Percentiles rank a stretch among this genome's conserved stretches.
Conservation (phyloP, 64 coral and sea anemone species). For the Montipora capricornis region DNA sequence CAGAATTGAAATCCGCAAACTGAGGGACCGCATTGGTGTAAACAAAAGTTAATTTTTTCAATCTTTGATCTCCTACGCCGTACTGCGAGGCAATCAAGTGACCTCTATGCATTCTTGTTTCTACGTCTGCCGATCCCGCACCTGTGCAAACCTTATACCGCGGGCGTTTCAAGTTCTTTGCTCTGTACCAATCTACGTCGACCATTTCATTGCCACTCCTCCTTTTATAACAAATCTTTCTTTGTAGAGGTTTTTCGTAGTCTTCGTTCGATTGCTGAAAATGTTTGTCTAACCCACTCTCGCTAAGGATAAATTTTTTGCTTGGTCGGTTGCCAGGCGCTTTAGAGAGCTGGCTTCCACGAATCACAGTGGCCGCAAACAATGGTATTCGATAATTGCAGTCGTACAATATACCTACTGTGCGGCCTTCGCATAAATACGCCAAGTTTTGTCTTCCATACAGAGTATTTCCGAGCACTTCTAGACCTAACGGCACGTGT, state of each 20-base stretch:
- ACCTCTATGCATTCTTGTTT: not conserved
- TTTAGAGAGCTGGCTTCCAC: not conserved
- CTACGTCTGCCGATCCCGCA: not conserved
- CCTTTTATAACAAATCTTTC: not conserved
- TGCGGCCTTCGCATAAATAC: not conserved
- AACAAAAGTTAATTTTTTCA: slow-evolving; percentile 4
- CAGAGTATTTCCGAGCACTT: not conserved
- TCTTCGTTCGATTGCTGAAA: not conserved
- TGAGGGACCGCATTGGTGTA: slow-evolving; percentile 11
- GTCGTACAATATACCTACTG: slow-evolving; percentile 3
- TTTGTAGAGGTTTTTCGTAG: not conserved
- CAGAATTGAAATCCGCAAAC: not conserved
- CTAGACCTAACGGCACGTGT: not conserved
- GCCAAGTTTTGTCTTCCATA: not conserved
- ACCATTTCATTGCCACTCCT: not conserved
- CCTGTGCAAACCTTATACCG: not conserved
- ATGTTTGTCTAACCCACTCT: not conserved
- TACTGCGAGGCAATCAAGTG: slow-evolving; percentile 9
- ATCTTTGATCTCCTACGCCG: not conserved
- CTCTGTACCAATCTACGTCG: not conserved
- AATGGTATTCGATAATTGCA: slow-evolving; percentile 16
- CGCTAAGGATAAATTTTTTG: not conserved
- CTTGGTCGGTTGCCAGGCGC: no score
- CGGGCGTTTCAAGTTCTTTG: not conserved
- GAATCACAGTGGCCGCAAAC: not conserved